phyloP scores from a whole-genome alignment of 2,888 invertebrate species.

The Plagodis pulveraria region DNA sequence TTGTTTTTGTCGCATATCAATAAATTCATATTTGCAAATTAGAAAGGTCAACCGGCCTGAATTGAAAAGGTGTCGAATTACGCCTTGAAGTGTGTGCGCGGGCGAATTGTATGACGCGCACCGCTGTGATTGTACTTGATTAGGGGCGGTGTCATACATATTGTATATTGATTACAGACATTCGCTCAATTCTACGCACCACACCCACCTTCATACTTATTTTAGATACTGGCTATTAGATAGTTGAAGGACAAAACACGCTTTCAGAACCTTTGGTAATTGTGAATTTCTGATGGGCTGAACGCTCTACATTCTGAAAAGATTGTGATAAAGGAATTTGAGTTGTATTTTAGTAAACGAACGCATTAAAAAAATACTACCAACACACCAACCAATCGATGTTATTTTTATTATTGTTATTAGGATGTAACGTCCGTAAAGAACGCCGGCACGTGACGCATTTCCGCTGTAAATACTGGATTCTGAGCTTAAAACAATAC shows the following conservation, averaged over 20 bases:
- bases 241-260: background rate
- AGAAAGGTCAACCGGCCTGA: constrained; percentile 44
- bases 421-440: no score
- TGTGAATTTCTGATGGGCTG: no score
- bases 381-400: no score
- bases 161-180: constrained; percentile 47
- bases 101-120: constrained; percentile 39
- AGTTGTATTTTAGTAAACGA: no score
- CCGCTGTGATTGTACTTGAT: constrained; percentile 58
- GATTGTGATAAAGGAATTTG: no score
- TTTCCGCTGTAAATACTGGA: no score
- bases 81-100: constrained; percentile 43
- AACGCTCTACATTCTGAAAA: no score
- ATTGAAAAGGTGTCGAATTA: constrained; percentile 47
- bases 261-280: background rate
- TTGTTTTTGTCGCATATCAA: constrained; percentile 30
- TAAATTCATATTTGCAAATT: constrained; percentile 34
- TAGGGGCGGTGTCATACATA: constrained; percentile 50
- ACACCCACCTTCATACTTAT: constrained; percentile 39
- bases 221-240: background rate
- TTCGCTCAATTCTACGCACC: constrained; percentile 37
- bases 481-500: no score
- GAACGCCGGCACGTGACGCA: no score
- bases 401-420: no score
- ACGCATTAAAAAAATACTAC: no score